phyloP scores from a whole-genome alignment of 2,797 vertebrate genomes.

The Oreortyx pictus region DNA sequence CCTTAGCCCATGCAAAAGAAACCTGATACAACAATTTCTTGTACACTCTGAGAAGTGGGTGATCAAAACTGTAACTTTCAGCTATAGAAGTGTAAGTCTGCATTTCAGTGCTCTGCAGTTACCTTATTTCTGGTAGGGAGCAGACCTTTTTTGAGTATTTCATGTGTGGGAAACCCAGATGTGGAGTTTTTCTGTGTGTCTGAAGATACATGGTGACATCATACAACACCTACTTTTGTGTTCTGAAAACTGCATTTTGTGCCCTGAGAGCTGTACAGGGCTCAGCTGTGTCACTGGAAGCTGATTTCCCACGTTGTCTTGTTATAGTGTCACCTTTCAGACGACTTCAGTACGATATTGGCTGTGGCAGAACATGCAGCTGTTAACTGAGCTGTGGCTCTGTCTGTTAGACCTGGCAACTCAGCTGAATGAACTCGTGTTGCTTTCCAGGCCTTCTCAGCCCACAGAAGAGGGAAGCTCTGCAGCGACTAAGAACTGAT shows the following conservation, averaged over 20 bases:
- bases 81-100: neutral
- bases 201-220: neutral
- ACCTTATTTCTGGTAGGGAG: neutral
- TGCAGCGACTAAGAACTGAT: constrained; percentile 90
- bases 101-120: neutral
- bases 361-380: neutral
- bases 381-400: neutral
- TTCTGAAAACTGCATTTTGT: neutral
- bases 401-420: neutral
- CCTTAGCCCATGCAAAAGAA: neutral
- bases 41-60: neutral
- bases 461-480: constrained; percentile 91
- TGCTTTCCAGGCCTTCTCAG: constrained; percentile 87
- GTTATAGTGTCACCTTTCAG: neutral
- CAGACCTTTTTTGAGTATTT: neutral
- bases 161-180: neutral
- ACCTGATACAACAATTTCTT: neutral
- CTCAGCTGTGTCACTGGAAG: neutral
- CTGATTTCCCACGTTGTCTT: neutral
- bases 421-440: neutral
- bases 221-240: neutral
- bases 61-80: neutral
- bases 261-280: neutral
- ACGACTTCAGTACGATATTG: neutral
- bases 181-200: neutral